Percentiles rank a stretch among this genome's conserved stretches.
These are phyloP conservation scores for Phlogophora meticulosa DNA, from an alignment of 2,888 invertebrate genomes.

Conservation along the genomic window DNA sequence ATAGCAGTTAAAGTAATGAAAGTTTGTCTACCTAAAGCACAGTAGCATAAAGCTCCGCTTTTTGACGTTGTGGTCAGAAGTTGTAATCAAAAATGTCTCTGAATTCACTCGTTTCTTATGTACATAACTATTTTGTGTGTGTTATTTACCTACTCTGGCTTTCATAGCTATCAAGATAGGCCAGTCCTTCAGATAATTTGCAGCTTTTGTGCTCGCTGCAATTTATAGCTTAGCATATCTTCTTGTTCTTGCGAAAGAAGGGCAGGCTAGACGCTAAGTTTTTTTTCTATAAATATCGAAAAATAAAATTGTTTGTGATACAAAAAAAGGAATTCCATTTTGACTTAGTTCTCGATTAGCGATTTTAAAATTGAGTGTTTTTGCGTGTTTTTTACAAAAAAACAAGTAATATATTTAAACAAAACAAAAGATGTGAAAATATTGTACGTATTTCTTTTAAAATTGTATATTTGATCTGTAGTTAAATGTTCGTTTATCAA, in stretches of 20 bases:
- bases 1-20: neutral
- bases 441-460: slow-evolving; percentile 10
- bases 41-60: slow-evolving; percentile 5
- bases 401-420: neutral
- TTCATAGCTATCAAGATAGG: slow-evolving; percentile 17
- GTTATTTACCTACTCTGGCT: slow-evolving; percentile 5
- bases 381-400: slow-evolving; percentile 47
- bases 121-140: slow-evolving; percentile 33
- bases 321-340: slow-evolving; percentile 85
- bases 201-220: slow-evolving; percentile 31
- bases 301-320: slow-evolving; percentile 80
- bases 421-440: neutral
- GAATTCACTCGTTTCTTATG: neutral
- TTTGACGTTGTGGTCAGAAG: slow-evolving; percentile 16
- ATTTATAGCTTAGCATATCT: slow-evolving; percentile 28
- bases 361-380: slow-evolving; percentile 68
- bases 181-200: slow-evolving; percentile 7
- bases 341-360: slow-evolving; percentile 78
- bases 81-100: neutral
- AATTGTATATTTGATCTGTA: slow-evolving; percentile 44
- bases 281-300: slow-evolving; percentile 19
- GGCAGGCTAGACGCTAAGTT: slow-evolving; percentile 9
- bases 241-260: slow-evolving; percentile 37
- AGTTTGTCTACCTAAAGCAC: no score
- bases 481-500: neutral